Conservation (phyloP, 2,888 invertebrate genomes). For the Ormyrus pomaceus region DNA sequence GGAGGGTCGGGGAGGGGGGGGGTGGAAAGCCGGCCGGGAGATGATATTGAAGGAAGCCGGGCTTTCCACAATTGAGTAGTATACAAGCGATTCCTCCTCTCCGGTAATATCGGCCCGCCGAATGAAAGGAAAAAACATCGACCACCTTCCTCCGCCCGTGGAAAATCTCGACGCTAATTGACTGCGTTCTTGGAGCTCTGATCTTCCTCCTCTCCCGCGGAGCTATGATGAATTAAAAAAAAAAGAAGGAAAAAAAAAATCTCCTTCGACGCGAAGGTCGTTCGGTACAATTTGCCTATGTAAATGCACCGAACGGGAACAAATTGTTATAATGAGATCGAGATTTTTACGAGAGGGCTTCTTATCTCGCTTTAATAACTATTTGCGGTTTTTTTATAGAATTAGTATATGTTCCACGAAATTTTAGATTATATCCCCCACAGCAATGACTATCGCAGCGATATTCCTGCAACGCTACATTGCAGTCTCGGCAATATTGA, state of each 20-base stretch:
- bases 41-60: constrained; percentile 35
- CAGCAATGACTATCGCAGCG: too few species aligned
- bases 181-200: constrained; percentile 8
- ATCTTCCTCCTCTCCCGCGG: too few species aligned
- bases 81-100: constrained; percentile 46
- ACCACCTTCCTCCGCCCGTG: background rate
- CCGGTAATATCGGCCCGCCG: constrained; percentile 10
- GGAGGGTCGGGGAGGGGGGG: too few species aligned
- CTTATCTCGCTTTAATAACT: too few species aligned
- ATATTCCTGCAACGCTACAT: too few species aligned
- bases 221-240: constrained; percentile 34
- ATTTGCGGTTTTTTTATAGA: too few species aligned
- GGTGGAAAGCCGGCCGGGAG: constrained; percentile 13
- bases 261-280: background rate
- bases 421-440: too few species aligned
- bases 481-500: too few species aligned
- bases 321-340: background rate
- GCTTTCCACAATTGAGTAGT: constrained; percentile 40
- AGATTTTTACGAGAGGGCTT: too few species aligned
- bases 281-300: too few species aligned
- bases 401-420: too few species aligned
- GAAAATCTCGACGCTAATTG: constrained; percentile 42
- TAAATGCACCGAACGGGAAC: background rate
- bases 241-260: background rate
- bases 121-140: constrained; percentile 20